Evolutionary conservation across 2,888 invertebrate species (phyloP).

Genomic region (Smittia sp.): DNA sequence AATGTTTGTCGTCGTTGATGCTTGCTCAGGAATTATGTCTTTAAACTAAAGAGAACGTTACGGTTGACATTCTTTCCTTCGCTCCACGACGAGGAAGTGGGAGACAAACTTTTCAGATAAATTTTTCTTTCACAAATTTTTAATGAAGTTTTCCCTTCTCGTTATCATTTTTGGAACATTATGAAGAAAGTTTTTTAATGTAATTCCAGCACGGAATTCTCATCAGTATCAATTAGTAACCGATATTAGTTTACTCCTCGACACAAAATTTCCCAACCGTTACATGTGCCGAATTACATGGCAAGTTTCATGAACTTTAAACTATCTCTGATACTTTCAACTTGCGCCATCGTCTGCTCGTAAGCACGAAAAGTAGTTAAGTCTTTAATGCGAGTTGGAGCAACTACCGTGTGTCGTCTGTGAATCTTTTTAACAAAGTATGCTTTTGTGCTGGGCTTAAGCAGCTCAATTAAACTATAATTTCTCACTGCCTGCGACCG

Average conservation of each 20-base stretch:
- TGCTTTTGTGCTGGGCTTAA: too few species aligned
- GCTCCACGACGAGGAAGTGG: background rate
- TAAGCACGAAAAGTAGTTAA: too few species aligned
- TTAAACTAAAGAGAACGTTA: background rate
- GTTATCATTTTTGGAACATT: background rate
- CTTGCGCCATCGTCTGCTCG: too few species aligned
- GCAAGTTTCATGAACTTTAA: background rate
- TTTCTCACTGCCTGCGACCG: too few species aligned
- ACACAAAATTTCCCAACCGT: background rate
- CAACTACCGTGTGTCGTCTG: too few species aligned
- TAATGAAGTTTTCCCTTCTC: background rate
- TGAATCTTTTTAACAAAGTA: too few species aligned
- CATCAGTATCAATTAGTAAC: conserved; percentile 31
- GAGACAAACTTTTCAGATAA: background rate
- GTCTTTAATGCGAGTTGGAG: too few species aligned
- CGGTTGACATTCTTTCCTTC: background rate
- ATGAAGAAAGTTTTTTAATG: background rate
- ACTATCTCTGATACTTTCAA: background rate
- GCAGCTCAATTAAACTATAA: too few species aligned
- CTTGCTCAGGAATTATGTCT: background rate
- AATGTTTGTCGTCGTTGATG: background rate
- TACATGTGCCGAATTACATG: too few species aligned
- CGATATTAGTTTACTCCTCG: background rate
- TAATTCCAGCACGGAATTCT: conserved; percentile 16
- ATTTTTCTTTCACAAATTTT: background rate